Evolutionary conservation across 2,797 vertebrate species (phyloP).

Genomic region (Avahi laniger): DNA sequence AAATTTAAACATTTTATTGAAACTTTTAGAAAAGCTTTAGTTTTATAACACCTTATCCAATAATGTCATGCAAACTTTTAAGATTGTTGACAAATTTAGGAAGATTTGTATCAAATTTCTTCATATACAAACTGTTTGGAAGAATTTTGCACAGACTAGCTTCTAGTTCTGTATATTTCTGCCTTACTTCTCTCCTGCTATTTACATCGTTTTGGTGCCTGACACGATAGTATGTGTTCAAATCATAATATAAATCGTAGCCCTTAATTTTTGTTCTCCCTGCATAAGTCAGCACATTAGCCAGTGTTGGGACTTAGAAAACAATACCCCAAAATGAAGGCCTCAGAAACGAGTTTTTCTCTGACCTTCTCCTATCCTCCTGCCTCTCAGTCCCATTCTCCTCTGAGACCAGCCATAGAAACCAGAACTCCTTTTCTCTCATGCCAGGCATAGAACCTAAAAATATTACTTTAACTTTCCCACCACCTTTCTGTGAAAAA

Average conservation of each 20-base stretch:
- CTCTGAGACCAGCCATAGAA: neutral
- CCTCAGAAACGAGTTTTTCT: neutral
- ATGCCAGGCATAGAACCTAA: neutral
- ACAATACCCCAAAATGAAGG: neutral
- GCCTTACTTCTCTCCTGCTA: neutral
- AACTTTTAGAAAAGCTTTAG: neutral
- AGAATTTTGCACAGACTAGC: neutral
- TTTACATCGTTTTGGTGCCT: neutral
- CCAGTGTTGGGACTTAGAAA: neutral
- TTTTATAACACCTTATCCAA: neutral
- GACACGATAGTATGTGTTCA: neutral
- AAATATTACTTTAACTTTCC: neutral
- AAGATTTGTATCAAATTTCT: neutral
- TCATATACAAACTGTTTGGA: neutral
- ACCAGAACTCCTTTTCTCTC: neutral
- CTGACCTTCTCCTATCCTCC: neutral
- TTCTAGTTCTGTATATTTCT: neutral
- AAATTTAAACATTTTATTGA: neutral
- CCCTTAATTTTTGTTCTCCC: neutral
- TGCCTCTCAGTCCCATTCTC: neutral
- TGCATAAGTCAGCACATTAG: neutral
- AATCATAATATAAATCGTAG: neutral
- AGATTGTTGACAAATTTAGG: neutral
- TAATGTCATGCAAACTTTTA: neutral
- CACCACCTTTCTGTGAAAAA: neutral